These are phyloP conservation scores for Leptodactylus fuscus DNA, from an alignment of 2,113 vertebrate species.

Conservation along the genomic window DNA sequence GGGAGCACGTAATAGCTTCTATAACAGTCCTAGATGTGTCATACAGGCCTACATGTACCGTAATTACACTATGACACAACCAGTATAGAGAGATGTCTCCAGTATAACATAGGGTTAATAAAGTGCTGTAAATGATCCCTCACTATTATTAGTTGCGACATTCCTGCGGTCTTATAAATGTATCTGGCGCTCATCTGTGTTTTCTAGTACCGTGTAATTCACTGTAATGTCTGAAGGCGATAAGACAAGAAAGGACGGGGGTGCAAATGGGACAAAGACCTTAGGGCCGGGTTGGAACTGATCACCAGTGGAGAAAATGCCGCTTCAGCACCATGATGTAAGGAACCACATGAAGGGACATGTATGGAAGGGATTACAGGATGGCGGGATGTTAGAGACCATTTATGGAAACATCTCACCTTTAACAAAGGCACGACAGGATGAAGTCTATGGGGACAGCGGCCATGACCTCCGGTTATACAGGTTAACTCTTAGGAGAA, in stretches of 20 bases:
- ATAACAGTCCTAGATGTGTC: not conserved
- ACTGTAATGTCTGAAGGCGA: not conserved
- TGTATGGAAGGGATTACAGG: not conserved
- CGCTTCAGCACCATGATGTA: not conserved
- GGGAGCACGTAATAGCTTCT: no score
- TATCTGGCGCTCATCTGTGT: conserved; percentile 4
- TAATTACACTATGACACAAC: not conserved
- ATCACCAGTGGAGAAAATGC: not conserved
- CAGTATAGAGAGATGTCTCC: not conserved
- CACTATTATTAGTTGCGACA: not conserved
- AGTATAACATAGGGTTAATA: not conserved
- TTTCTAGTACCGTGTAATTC: conserved; percentile 6
- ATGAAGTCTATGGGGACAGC: no score
- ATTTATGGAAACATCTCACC: not conserved
- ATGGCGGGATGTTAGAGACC: not conserved
- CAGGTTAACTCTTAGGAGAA: no score
- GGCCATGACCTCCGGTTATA: no score
- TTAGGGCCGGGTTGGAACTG: not conserved
- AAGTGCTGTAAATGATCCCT: not conserved
- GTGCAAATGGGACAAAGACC: not conserved
- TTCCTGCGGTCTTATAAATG: not conserved
- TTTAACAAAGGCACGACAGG: conserved; percentile 7
- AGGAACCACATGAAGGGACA: not conserved
- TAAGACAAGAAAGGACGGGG: not conserved
- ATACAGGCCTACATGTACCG: not conserved